phyloP scores from a whole-genome alignment of 1,140 invertebrate species.

The Nymphalis io region DNA sequence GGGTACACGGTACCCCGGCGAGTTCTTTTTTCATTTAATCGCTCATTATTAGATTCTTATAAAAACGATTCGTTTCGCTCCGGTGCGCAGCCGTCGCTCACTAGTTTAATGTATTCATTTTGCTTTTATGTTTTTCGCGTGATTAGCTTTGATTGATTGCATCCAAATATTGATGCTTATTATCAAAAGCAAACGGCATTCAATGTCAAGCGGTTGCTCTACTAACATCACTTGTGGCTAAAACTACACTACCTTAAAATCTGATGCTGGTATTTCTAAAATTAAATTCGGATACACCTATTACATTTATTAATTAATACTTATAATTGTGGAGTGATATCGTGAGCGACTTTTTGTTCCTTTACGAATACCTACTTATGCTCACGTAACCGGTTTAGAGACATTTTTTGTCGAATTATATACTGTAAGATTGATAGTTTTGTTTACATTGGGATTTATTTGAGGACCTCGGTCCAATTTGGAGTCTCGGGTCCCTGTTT shows the following conservation, averaged over 20 bases:
- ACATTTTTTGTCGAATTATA: constrained; percentile 25
- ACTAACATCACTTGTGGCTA: background rate
- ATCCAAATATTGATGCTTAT: constrained; percentile 78
- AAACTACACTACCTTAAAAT: no score
- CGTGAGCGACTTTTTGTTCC: background rate
- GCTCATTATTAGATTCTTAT: constrained; percentile 63
- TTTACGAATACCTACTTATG: constrained; percentile 3
- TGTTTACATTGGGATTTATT: constrained; percentile 51
- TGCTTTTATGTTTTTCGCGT: constrained; percentile 78
- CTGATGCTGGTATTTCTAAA: no score
- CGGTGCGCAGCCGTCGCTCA: constrained; percentile 58
- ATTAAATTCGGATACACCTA: no score
- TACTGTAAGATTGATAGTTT: constrained; percentile 50
- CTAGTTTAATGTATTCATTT: constrained; percentile 77
- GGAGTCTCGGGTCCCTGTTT: constrained; percentile 51
- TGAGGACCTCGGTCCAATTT: constrained; percentile 49
- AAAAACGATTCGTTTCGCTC: constrained; percentile 61
- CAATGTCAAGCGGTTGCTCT: constrained; percentile 19
- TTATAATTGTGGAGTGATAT: background rate
- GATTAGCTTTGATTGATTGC: constrained; percentile 80
- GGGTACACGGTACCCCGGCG: constrained; percentile 52
- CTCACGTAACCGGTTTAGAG: constrained; percentile 7
- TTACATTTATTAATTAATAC: no score
- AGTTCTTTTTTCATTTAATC: constrained; percentile 62
- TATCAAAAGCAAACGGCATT: constrained; percentile 43